Conservation (phyloP, 1,140 invertebrate genomes). For the Drosophila subpulchrella region DNA sequence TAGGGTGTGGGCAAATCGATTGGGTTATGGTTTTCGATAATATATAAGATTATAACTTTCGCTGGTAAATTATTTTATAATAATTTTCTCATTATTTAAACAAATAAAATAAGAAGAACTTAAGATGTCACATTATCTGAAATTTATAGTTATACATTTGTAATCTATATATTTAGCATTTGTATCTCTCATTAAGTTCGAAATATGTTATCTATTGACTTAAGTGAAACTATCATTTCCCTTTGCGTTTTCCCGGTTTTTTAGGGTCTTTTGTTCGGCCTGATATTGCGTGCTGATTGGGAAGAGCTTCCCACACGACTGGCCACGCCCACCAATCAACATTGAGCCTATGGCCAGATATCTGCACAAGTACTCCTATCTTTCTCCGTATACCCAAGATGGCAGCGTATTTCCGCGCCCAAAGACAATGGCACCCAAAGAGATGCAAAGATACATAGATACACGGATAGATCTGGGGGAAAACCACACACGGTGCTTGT, state of each 20-base stretch:
- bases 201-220: not conserved
- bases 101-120: too few relatives aligned
- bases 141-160: not conserved
- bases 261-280: slow-evolving; percentile 3
- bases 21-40: not conserved
- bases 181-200: not conserved
- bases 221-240: not conserved
- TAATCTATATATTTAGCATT: not conserved
- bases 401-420: slow-evolving; percentile 54
- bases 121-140: not conserved
- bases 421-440: slow-evolving; percentile 47
- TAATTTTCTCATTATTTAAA: too few relatives aligned
- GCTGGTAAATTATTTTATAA: too few relatives aligned
- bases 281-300: not conserved
- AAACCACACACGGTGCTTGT: slow-evolving; percentile 54
- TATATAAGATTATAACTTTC: too few relatives aligned
- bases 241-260: not conserved
- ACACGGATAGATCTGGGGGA: not conserved
- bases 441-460: slow-evolving; percentile 13
- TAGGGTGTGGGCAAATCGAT: slow-evolving; percentile 1
- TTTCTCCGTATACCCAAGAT: slow-evolving; percentile 22
- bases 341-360: slow-evolving; percentile 3
- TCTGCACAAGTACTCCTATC: slow-evolving; percentile 8
- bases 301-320: slow-evolving; percentile 42
- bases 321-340: slow-evolving; percentile 38